Evolutionary conservation across 2,888 invertebrate genomes (phyloP).

Genomic region (Acronicta leporina): DNA sequence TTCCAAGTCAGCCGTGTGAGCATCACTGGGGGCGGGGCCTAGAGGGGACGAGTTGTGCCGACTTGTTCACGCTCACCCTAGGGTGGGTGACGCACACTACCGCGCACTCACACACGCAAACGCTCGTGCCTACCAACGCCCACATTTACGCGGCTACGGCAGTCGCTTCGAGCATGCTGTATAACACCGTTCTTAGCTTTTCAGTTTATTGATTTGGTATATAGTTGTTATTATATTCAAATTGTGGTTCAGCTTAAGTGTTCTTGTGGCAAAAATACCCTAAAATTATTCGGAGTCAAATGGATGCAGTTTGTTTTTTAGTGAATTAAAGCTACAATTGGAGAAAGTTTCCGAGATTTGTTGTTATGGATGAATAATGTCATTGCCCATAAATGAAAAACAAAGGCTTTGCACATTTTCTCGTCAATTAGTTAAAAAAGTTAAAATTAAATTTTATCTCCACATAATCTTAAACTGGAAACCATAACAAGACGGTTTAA

Average conservation of each 20-base stretch:
- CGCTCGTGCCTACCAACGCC: conserved; percentile 56
- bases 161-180: conserved; percentile 58
- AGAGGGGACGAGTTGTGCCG: conserved; percentile 66
- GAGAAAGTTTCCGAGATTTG: conserved; percentile 4
- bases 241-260: conserved; percentile 36
- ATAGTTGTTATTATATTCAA: conserved; percentile 33
- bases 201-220: conserved; percentile 45
- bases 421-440: too few species aligned
- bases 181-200: conserved; percentile 55
- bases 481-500: conserved; percentile 19
- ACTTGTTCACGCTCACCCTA: conserved; percentile 67
- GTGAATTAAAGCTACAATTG: conserved; percentile 32
- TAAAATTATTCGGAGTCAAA: conserved; percentile 19
- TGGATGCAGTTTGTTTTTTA: conserved; percentile 52
- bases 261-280: conserved; percentile 26
- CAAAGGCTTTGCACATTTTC: conserved; percentile 14
- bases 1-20: conserved; percentile 89
- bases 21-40: conserved; percentile 83
- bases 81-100: conserved; percentile 80
- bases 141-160: conserved; percentile 53
- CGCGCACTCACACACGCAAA: conserved; percentile 55
- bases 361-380: not conserved
- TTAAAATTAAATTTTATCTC: too few species aligned
- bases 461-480: not conserved
- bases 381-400: conserved; percentile 21